Evolutionary conservation across 2,113 vertebrate species (phyloP), one percentile per base, ranked within the genome.

Genomic region (Archilochus colubris): DNA sequence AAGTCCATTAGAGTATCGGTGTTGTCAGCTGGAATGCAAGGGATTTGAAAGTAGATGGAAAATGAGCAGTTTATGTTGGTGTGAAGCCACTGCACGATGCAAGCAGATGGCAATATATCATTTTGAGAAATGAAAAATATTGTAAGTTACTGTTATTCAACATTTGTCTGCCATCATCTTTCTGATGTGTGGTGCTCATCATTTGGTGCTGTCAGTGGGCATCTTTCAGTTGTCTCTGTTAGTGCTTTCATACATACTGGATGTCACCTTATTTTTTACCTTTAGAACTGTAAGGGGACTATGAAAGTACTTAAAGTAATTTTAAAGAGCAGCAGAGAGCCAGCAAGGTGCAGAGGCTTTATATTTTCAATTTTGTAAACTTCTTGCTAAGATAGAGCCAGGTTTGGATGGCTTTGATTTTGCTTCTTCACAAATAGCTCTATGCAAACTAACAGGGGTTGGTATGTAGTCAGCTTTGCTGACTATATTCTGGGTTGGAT

Each of bases 51-150:
- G 30, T 9, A 62, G 59, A 3, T 74, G 55, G 43, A 77, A 88
- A 89, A 77, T 16, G 72, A 68, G 19, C 17, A 62, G 14, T 30
- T 2, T 19, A 14, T 33, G 31, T 53, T 86, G 53, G 28, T 48
- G 67, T 78, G 33, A 75, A 33, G 18, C 33, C 31, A 44, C 64
- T n/a, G 68, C 14, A 12, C 64, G 70, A 38, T 59, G 75, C 4
- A 6, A 89, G 19, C 24, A 62, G 0, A 2, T 3, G 70, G 20
- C 8, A 69, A 62, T 58, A 43, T 19, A 70, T 74, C 3, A 48
- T 83, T 84, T 63, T 67, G 36, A 86, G 30, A 53, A 88, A 83
- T 78, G 33, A 92, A 94, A 95, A 74, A 27, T 86, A 67, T 77
- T 89, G 36, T 27, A 82, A 89, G 11, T 44, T 72, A 59, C 24